A percentile compares a stretch with the other conserved stretches of the same genome.
Conservation (phyloP, 1,140 invertebrate genomes). For the Polypedilum pembai region DNA sequence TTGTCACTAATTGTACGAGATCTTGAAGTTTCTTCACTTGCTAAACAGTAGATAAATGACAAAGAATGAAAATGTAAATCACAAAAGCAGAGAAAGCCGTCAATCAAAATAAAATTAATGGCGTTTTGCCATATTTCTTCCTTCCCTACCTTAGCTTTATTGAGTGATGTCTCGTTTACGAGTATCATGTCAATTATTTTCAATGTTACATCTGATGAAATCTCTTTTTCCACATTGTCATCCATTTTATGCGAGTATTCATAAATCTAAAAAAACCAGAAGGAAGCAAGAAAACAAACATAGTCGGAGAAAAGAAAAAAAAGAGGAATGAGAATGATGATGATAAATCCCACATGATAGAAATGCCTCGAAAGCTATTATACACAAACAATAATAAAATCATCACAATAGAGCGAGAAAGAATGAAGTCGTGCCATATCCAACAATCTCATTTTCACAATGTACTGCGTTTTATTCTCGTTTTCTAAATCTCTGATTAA, state of each 20-base stretch:
- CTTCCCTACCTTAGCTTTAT: not conserved
- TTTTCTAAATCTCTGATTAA: not conserved
- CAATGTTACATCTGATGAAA: conserved; percentile 21
- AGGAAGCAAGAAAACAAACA: not conserved
- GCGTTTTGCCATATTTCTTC: conserved; percentile 14
- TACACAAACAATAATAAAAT: not conserved
- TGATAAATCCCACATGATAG: conserved; percentile 1
- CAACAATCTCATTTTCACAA: not conserved
- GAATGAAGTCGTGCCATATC: conserved; percentile 8
- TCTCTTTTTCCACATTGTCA: conserved; percentile 21
- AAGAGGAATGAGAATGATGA: not conserved
- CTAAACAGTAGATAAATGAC: conserved; percentile 33
- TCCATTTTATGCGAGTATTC: conserved; percentile 15
- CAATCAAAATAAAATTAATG: conserved; percentile 29
- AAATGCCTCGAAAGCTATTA: not conserved
- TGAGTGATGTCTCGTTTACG: conserved; percentile 16
- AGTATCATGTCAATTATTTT: conserved; percentile 25
- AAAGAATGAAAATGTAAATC: not conserved
- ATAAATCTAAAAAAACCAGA: conserved; percentile 1
- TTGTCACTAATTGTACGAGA: conserved; percentile 42
- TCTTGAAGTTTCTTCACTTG: conserved; percentile 44
- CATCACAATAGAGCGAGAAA: not conserved
- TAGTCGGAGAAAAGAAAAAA: not conserved
- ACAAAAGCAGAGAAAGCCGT: not conserved
- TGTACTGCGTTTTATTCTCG: not conserved